Evolutionary conservation across 2,888 invertebrate species (phyloP).

Genomic region (Coecobrya sp.): DNA sequence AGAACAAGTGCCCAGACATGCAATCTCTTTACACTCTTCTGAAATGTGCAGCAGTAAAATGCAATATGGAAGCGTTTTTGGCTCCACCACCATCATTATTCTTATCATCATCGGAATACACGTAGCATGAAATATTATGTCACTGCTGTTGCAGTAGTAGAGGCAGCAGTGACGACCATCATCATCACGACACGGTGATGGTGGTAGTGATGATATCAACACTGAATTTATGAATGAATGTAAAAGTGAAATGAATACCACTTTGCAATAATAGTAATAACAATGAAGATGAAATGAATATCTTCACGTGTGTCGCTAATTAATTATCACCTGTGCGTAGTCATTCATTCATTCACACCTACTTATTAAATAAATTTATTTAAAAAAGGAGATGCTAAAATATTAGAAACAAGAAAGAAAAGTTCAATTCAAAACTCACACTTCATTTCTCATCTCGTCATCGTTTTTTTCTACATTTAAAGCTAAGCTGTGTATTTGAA

Average conservation of each 20-base stretch:
- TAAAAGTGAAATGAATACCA: constrained; percentile 56
- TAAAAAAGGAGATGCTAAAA: constrained; percentile 87
- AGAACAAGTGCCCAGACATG: constrained; percentile 58
- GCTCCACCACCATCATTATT: constrained; percentile 14
- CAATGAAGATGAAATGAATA: constrained; percentile 38
- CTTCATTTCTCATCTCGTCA: constrained; percentile 73
- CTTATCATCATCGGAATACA: constrained; percentile 6
- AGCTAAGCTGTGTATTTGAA: neutral
- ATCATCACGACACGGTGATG: neutral
- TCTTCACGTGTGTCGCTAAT: constrained; percentile 41
- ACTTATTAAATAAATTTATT: constrained; percentile 37
- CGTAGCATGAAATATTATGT: constrained; percentile 60
- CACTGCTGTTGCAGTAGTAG: constrained; percentile 27
- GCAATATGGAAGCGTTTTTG: neutral
- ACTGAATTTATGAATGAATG: constrained; percentile 67
- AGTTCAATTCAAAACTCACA: constrained; percentile 53
- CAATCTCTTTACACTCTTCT: constrained; percentile 38
- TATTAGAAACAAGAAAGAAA: constrained; percentile 43
- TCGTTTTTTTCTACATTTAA: constrained; percentile 2
- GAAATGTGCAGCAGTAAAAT: neutral
- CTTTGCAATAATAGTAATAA: constrained; percentile 43
- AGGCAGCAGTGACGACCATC: constrained; percentile 31
- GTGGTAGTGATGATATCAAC: constrained; percentile 29
- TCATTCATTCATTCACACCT: constrained; percentile 63
- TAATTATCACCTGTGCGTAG: constrained; percentile 55